Evolutionary conservation across 1,140 invertebrate species (phyloP), one percentile per base, ranked within the genome.

Genomic region (Leucophenga varia): DNA sequence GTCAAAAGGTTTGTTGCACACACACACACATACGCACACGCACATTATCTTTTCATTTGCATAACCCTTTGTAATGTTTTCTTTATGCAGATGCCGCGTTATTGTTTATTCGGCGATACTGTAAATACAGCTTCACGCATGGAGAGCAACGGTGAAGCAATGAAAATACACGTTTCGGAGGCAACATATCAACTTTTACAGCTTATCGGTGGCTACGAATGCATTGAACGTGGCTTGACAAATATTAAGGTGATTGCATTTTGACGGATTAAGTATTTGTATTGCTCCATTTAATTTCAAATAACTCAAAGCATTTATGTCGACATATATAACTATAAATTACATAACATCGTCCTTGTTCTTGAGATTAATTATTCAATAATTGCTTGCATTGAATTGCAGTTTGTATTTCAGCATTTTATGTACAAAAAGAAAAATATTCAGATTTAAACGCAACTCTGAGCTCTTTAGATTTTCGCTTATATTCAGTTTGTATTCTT

Each of bases 111-210:
- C 77, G 93, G 93, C 0, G 93, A 96, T 76, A 93, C 92, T 1
- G 92, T 96, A 10, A 96, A 96, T 72, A 95, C 92, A 9, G 91
- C 93, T 0, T 68, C 60, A 2, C 80, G 93, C 55, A 94, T 96
- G 91, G 92, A 97, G 76, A 90, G 88, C 34, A 88, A 87, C 35
- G 85, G 84, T 76, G 69, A 69, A 16, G 86, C 91, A 0, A 94
- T 95, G 88, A 90, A 90, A 76, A 92, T 98, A 52, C 93, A 97
- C 64, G 91, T 97, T 59, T 95, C 93, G 1, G 85, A 96, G 61
- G 85, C 86, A 2, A 96, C 93, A 0, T 84, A 82, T 56, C 82
- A 88, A 57, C 76, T 91, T 10, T 76, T 97, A 7, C 55, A 68
- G 16, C 44, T 56, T 5, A 49, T 77, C 44, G 79, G 79, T 0